Conservation (phyloP, 2,888 invertebrate genomes). For the Harpalus rubripes region DNA sequence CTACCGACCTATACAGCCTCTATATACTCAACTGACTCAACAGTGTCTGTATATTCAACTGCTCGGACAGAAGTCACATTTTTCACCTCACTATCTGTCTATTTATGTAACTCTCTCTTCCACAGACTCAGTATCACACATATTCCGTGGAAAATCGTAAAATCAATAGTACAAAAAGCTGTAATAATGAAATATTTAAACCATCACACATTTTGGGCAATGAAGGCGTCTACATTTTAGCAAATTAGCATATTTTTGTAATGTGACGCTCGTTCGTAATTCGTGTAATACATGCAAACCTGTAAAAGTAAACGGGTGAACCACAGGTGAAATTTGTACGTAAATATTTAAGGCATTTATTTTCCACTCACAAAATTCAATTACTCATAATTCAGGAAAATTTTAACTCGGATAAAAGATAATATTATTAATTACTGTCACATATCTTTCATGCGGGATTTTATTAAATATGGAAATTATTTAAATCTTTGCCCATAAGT, state of each 20-base stretch:
- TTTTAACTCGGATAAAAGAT: too few relatives aligned
- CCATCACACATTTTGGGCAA: conserved; percentile 31
- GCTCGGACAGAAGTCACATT: too few relatives aligned
- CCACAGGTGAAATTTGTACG: conserved; percentile 26
- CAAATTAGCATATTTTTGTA: conserved; percentile 52
- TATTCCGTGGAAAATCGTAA: background rate
- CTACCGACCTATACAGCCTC: too few relatives aligned
- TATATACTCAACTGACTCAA: too few relatives aligned
- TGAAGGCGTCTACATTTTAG: conserved; percentile 10
- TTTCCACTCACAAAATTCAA: conserved; percentile 29
- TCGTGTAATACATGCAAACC: conserved; percentile 20
- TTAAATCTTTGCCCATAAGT: too few relatives aligned
- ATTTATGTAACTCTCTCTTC: too few relatives aligned
- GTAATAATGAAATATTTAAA: conserved; percentile 48
- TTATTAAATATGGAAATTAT: too few relatives aligned
- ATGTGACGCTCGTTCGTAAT: conserved; percentile 30
- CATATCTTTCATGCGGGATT: too few relatives aligned
- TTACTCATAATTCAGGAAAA: background rate
- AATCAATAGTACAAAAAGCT: conserved; percentile 39
- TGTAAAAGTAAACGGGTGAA: conserved; percentile 47
- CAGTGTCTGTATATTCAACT: too few relatives aligned
- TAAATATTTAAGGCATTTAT: conserved; percentile 31
- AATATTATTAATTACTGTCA: too few relatives aligned
- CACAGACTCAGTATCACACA: too few relatives aligned
- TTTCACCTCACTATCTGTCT: too few relatives aligned